A percentile compares a stretch with the other conserved stretches of the same genome.
Conservation (phyloP, 1,140 invertebrate species). For the Aphelinus atriplicis region DNA sequence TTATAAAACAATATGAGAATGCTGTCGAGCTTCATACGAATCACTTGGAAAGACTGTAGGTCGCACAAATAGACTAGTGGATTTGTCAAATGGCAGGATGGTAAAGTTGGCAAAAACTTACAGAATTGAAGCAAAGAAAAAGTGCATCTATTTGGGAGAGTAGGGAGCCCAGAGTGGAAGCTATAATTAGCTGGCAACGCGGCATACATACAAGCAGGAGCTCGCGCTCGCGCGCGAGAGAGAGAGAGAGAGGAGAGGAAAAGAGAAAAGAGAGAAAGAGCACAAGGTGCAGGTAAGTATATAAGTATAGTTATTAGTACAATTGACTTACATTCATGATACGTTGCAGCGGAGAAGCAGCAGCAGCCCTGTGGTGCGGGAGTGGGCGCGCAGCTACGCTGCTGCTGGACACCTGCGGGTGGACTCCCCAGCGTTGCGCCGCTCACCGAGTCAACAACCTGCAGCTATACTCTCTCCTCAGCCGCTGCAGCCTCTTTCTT, state of each 20-base stretch:
- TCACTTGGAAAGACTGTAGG: no score
- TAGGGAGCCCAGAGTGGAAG: no score
- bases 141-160: no score
- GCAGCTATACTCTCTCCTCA: background rate
- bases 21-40: no score
- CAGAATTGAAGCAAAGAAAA: no score
- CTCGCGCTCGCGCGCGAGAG: background rate
- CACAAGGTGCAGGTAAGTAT: background rate
- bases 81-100: no score
- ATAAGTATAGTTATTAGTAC: no score
- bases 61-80: no score
- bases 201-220: background rate
- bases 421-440: background rate
- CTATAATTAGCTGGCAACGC: no score
- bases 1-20: no score
- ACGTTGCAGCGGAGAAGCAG: conserved; percentile 24
- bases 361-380: background rate
- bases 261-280: conserved; percentile 4
- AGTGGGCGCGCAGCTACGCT: background rate
- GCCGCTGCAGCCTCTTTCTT: background rate
- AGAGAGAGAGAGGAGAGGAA: background rate
- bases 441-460: background rate
- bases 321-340: conserved; percentile 39
- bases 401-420: conserved; percentile 3
- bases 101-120: no score